Base-by-base conservation (phyloP, 2,888 invertebrate genomes). In the Rhamphomyia laevipes region DNA sequence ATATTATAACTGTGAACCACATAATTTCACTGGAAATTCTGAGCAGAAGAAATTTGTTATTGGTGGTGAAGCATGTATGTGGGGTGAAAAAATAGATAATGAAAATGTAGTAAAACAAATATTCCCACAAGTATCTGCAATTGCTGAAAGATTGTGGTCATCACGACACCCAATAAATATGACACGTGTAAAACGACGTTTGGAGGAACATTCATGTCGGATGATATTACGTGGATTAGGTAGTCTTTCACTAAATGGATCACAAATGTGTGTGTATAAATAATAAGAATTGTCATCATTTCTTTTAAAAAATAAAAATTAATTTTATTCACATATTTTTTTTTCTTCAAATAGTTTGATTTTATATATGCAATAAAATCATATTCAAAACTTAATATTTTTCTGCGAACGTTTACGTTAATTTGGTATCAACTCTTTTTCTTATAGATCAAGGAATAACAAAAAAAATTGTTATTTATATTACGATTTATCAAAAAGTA, bases 31-130 rank as follows among this genome's bases (percentile, higher is more conserved):
- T 15, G 72, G 75, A 7, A 71, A 66, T 2, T 60, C 63, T 3
- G 63, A 62, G 1, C 76, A 83, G 58, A 78, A 82, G 58, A 60
- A 74, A 2, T 71, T 82, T 47, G 80, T 95, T 23, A 67, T 90
- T n/a, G 94, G 95, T 1, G 94, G 94, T 1, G 93, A 93, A 66
- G 88, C 90, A 1, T 90, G 91, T 59, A 85, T 95, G 83, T 94
- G 94, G 94, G 80, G 81, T 2, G 94, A 95, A 68, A 82, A 78
- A 57, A 87, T 89, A 0, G 87, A 93, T 63, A 73, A 77, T 55
- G 66, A 70, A 41, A 81, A 80, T 60, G 63, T 80, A 7, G 63
- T 78, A 7, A 71, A 60, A 40, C 53, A 82, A 57, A 77, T 88
- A 10, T 94, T 92, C 85, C 94, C 94, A 0, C 74, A 92, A 55